These are phyloP conservation scores for Herpailurus yagouaroundi DNA, from an alignment of 2,113 vertebrate species.

Conservation along the genomic window DNA sequence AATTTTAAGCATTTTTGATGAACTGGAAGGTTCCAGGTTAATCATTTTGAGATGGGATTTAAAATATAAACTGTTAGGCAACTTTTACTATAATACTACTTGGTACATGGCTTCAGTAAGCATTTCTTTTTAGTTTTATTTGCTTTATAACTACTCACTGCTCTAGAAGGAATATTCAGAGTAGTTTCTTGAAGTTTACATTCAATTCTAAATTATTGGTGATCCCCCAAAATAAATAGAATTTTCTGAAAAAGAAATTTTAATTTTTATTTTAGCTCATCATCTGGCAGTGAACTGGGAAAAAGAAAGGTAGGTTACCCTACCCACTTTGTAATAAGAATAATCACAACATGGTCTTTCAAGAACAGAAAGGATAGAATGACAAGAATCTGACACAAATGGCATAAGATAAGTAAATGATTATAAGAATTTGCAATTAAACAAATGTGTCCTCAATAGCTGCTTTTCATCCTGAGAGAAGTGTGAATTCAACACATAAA, in stretches of 20 bases:
- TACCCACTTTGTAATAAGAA: background rate
- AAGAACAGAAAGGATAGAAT: background rate
- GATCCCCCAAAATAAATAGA: background rate
- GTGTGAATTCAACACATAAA: background rate
- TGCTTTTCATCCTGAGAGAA: background rate
- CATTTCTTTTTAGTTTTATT: background rate
- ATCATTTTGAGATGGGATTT: background rate
- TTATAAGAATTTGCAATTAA: background rate
- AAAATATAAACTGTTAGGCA: background rate
- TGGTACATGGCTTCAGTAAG: background rate
- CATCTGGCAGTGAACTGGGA: background rate
- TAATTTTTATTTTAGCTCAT: background rate
- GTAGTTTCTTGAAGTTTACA: background rate
- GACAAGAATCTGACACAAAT: background rate
- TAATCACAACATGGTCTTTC: background rate
- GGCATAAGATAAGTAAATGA: background rate
- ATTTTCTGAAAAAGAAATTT: background rate
- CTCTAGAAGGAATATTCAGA: background rate
- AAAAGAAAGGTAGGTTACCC: background rate
- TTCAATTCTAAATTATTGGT: background rate
- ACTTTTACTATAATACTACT: background rate
- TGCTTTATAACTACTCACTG: background rate
- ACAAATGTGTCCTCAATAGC: background rate
- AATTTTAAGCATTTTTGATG: background rate
- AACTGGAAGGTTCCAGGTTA: background rate